phyloP scores from a whole-genome alignment of 2,113 vertebrate species.

The Cryptomyrus ogoouensis region DNA sequence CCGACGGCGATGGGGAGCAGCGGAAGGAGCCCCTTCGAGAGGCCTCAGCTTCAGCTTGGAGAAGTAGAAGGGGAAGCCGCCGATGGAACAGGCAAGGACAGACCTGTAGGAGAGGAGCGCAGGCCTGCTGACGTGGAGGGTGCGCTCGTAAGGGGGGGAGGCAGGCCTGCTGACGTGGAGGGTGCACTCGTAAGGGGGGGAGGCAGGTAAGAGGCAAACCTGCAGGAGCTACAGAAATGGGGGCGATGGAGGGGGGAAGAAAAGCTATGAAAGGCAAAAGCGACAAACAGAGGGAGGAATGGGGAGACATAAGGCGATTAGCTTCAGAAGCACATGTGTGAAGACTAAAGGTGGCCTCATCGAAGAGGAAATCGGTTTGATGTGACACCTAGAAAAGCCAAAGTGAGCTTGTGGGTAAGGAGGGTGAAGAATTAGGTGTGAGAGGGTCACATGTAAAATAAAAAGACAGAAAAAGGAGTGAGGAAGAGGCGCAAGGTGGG shows the following conservation, averaged over 20 bases:
- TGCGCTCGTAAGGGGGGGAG: neutral
- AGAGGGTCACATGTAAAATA: neutral
- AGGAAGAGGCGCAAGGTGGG: neutral
- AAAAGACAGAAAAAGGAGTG: neutral
- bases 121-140: neutral
- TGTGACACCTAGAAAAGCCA: neutral
- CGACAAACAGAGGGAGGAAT: neutral
- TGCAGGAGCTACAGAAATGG: neutral
- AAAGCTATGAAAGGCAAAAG: neutral
- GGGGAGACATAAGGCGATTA: neutral
- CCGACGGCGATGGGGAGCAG: neutral
- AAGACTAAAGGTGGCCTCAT: neutral
- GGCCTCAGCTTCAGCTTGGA: neutral
- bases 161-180: neutral
- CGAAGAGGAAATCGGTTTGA: neutral
- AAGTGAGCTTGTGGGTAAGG: neutral
- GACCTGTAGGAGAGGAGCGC: neutral
- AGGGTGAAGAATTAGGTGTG: neutral
- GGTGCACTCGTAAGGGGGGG: neutral
- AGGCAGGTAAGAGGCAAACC: neutral
- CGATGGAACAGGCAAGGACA: neutral
- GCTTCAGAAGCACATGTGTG: neutral
- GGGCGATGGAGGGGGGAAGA: neutral
- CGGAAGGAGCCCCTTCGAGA: neutral
- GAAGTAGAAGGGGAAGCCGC: neutral